A percentile compares a stretch with the other conserved stretches of the same genome.
Evolutionary conservation across 2,797 vertebrate genomes (phyloP).

Genomic region (Paramormyrops hopkinsi): DNA sequence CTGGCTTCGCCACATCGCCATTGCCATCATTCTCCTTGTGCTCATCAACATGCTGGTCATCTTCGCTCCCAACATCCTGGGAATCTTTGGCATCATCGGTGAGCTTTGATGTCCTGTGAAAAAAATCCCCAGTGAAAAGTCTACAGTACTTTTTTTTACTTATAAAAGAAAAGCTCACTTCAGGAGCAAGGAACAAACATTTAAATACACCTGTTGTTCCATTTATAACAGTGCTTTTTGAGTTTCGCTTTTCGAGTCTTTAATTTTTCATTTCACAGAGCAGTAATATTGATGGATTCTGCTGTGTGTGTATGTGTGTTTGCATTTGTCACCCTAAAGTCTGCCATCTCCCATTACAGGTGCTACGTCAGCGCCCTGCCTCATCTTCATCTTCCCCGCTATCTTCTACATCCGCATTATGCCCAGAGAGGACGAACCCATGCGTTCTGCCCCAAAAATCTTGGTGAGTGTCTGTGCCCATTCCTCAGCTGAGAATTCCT

Average conservation of each 20-base stretch:
- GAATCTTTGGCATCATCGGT: slow-evolving; percentile 96
- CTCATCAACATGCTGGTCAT: slow-evolving; percentile 91
- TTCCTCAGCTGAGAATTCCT: neutral
- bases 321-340: neutral
- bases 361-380: slow-evolving; percentile 91
- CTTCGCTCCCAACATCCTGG: slow-evolving; percentile 91
- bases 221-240: slow-evolving; percentile 6
- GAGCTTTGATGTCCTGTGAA: slow-evolving; percentile 41
- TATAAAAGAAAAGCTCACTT: slow-evolving; percentile 7
- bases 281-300: neutral
- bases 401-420: slow-evolving; percentile 95
- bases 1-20: slow-evolving; percentile 81
- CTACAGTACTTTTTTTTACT: neutral
- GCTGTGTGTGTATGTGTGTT: neutral
- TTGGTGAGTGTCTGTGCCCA: slow-evolving; percentile 59
- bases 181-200: slow-evolving; percentile 13
- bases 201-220: neutral
- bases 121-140: slow-evolving; percentile 22
- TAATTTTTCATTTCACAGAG: neutral
- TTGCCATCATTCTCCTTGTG: slow-evolving; percentile 73
- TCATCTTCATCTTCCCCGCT: slow-evolving; percentile 98
- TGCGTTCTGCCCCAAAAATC: slow-evolving; percentile 79
- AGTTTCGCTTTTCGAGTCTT: neutral
- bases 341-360: slow-evolving; percentile 56
- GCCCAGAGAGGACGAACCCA: slow-evolving; percentile 84